Conservation (phyloP, 2,888 invertebrate species). For the Drosophila mayaguana region DNA sequence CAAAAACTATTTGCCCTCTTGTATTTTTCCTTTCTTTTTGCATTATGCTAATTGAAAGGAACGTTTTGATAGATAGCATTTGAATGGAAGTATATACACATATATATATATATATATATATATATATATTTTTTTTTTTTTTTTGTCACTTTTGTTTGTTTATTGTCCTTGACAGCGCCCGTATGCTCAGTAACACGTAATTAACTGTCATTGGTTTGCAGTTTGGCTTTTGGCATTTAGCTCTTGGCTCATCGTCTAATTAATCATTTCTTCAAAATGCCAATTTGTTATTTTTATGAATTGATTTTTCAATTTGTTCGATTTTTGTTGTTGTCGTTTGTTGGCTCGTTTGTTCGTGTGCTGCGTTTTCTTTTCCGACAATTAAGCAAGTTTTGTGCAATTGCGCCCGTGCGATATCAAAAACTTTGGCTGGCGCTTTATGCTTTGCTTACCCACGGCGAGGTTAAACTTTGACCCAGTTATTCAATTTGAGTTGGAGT, state of each 20-base stretch:
- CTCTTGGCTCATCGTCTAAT: constrained; percentile 64
- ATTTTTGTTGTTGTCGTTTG: constrained; percentile 3
- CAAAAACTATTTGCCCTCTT: neutral
- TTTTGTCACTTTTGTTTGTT: constrained; percentile 6
- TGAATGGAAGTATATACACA: neutral
- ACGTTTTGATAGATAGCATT: constrained; percentile 4
- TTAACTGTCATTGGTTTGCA: constrained; percentile 53
- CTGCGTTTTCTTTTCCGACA: constrained; percentile 43
- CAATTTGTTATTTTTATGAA: constrained; percentile 44
- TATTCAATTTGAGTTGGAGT: constrained; percentile 48
- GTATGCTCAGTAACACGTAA: constrained; percentile 37
- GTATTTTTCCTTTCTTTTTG: neutral
- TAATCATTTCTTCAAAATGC: constrained; percentile 67
- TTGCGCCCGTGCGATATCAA: constrained; percentile 50
- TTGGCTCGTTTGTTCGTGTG: neutral
- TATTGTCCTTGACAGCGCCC: constrained; percentile 50
- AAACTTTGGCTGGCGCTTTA: constrained; percentile 34
- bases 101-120: neutral
- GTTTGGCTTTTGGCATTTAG: constrained; percentile 25
- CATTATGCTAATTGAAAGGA: constrained; percentile 13
- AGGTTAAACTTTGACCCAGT: constrained; percentile 67
- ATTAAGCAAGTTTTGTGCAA: constrained; percentile 66
- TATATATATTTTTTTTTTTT: constrained; percentile 5
- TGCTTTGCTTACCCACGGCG: constrained; percentile 35
- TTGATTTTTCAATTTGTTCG: constrained; percentile 12